phyloP scores from a whole-genome alignment of 2,888 invertebrate genomes.

The Unio pictorum region DNA sequence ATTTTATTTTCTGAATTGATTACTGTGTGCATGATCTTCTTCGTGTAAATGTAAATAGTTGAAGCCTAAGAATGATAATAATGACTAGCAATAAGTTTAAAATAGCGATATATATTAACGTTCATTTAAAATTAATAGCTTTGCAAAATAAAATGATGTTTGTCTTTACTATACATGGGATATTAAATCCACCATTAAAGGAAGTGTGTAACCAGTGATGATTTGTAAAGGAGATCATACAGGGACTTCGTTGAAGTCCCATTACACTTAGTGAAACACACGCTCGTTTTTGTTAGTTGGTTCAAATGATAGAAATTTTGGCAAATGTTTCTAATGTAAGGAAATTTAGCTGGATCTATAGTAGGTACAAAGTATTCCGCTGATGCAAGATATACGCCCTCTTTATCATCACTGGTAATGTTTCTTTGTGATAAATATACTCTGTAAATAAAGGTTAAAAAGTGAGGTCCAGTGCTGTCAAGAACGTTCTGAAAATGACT shows the following conservation, averaged over 20 bases:
- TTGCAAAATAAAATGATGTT: too few species aligned
- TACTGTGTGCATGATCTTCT: too few species aligned
- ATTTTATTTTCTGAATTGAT: too few species aligned
- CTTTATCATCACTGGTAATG: conserved; percentile 12
- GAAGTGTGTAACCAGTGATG: conserved; percentile 47
- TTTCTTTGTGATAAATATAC: conserved; percentile 34
- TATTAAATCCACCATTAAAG: conserved; percentile 8
- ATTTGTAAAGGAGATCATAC: conserved; percentile 35
- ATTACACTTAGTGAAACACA: conserved; percentile 30
- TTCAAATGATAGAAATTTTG: conserved; percentile 19
- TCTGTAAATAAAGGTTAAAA: conserved; percentile 45
- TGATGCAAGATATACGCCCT: conserved; percentile 38
- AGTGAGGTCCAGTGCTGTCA: conserved; percentile 65
- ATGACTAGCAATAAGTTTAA: too few species aligned
- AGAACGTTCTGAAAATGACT: conserved; percentile 58
- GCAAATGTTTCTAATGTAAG: conserved; percentile 31
- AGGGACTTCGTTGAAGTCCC: conserved; percentile 27
- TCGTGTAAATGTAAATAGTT: too few species aligned
- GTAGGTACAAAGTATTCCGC: conserved; percentile 44
- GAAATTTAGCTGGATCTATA: conserved; percentile 36
- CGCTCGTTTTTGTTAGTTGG: conserved; percentile 22
- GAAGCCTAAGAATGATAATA: too few species aligned
- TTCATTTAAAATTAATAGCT: too few species aligned
- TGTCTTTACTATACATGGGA: too few species aligned
- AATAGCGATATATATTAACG: too few species aligned